These are phyloP conservation scores for Fragum fragum DNA, from an alignment of 2,888 invertebrate species.

Conservation along the genomic window DNA sequence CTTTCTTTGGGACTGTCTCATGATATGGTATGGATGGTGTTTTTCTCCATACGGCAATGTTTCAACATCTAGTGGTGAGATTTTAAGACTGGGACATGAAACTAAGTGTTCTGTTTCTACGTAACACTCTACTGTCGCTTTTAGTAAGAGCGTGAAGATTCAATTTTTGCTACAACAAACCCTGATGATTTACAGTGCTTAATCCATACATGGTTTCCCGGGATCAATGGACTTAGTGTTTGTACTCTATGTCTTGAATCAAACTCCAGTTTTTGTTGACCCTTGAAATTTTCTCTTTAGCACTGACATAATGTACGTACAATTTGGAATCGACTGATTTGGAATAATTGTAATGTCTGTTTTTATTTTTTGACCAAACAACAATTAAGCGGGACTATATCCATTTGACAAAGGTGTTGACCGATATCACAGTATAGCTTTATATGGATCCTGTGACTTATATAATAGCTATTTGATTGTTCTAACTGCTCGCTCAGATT, in stretches of 20 bases:
- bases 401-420: conserved; percentile 72
- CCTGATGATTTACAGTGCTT: neutral
- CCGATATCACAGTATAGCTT: conserved; percentile 71
- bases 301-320: neutral
- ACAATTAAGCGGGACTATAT: conserved; percentile 76
- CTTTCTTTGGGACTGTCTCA: neutral
- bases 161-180: neutral
- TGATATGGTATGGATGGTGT: neutral
- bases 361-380: conserved; percentile 73
- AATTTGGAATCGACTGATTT: conserved; percentile 1
- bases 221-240: neutral
- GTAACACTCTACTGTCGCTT: neutral
- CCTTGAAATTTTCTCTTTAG: neutral
- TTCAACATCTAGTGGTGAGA: neutral
- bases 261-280: neutral
- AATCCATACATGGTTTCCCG: neutral
- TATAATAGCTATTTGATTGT: conserved; percentile 56
- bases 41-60: neutral
- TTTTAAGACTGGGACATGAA: neutral
- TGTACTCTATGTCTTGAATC: neutral
- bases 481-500: conserved; percentile 35
- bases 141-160: neutral
- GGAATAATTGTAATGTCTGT: conserved; percentile 63
- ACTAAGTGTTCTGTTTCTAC: neutral
- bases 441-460: conserved; percentile 72